These are phyloP conservation scores for Rynchops niger DNA, from an alignment of 2,113 vertebrate genomes.

Conservation along the genomic window DNA sequence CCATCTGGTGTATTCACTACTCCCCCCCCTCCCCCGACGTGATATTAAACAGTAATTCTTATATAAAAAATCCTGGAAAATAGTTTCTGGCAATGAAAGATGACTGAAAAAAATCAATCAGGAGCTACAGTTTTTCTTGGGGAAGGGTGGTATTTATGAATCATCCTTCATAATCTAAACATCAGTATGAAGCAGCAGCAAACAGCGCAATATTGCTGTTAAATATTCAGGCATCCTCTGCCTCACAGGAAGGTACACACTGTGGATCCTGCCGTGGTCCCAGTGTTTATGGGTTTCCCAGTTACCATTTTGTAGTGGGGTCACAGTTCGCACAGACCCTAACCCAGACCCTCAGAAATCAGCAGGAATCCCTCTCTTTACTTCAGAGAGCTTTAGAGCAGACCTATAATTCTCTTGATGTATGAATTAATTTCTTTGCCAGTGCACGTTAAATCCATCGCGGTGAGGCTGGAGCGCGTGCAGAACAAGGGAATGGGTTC, in stretches of 20 bases:
- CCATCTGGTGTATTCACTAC: constrained; percentile 45
- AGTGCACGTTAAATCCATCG: fast-evolving
- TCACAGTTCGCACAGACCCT: neutral
- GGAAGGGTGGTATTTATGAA: neutral
- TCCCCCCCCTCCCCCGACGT: neutral
- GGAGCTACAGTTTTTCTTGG: neutral
- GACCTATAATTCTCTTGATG: neutral
- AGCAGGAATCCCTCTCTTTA: neutral
- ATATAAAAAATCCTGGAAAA: neutral
- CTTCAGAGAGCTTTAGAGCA: neutral
- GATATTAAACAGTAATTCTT: constrained; percentile 21
- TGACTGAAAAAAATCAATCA: neutral
- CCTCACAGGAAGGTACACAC: neutral
- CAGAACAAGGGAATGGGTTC: neutral
- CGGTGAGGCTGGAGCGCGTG: fast-evolving
- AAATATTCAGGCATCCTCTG: neutral
- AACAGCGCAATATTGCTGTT: neutral
- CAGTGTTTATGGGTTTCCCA: neutral
- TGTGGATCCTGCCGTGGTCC: fast-evolving
- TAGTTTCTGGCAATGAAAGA: neutral
- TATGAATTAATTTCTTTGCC: neutral
- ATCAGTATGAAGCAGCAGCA: neutral
- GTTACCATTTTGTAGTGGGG: neutral
- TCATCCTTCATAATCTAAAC: neutral
- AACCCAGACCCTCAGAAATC: neutral